Conservation (phyloP, 2,888 invertebrate species). For the Eledone cirrhosa region DNA sequence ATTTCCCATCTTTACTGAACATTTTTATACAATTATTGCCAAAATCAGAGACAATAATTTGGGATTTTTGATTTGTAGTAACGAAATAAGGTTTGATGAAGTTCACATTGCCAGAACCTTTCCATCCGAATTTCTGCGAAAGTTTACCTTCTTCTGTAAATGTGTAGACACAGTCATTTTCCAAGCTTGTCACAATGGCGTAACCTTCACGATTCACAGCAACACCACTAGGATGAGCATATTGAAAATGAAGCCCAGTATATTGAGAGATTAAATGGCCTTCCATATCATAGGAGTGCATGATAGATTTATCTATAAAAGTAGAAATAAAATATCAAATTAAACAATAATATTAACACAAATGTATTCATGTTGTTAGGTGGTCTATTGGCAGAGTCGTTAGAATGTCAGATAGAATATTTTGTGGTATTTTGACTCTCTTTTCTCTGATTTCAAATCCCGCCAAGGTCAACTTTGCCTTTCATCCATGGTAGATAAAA, state of each 20-base stretch:
- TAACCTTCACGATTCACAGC: slow-evolving; percentile 44
- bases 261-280: slow-evolving; percentile 46
- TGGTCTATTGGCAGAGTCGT: too few species aligned
- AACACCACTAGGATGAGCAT: slow-evolving; percentile 54
- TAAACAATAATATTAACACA: too few species aligned
- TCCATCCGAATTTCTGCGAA: slow-evolving; percentile 54
- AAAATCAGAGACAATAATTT: slow-evolving; percentile 58
- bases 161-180: slow-evolving; percentile 49
- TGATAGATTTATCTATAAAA: slow-evolving; percentile 39
- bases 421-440: too few species aligned
- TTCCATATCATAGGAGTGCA: slow-evolving; percentile 45
- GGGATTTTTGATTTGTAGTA: slow-evolving; percentile 48
- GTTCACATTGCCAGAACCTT: slow-evolving; percentile 54
- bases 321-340: neutral
- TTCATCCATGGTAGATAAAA: too few species aligned
- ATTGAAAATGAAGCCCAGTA: slow-evolving; percentile 49
- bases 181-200: slow-evolving; percentile 49
- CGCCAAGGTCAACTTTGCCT: too few species aligned
- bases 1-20: slow-evolving; percentile 51
- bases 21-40: slow-evolving; percentile 55
- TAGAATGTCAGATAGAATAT: too few species aligned
- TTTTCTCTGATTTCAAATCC: too few species aligned
- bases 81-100: slow-evolving; percentile 53
- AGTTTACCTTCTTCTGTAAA: slow-evolving; percentile 56
- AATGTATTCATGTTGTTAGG: too few species aligned